A percentile compares a stretch with the other conserved stretches of the same genome.
Evolutionary conservation across 2,113 vertebrate species (phyloP).

Genomic region (Ellobius talpinus): DNA sequence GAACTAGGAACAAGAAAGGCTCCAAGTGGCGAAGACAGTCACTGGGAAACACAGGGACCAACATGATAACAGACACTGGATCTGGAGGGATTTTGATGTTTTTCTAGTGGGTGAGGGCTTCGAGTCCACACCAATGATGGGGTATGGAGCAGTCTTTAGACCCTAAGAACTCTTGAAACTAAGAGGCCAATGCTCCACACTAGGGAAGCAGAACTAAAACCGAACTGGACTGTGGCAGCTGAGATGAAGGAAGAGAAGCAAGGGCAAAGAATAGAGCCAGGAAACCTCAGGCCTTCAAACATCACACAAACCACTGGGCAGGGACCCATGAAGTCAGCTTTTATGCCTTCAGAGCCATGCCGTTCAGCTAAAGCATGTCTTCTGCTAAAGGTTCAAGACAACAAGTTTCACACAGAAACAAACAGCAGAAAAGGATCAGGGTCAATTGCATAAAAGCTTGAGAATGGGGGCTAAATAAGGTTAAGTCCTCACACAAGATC

Average conservation of each 20-base stretch:
- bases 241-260: not conserved
- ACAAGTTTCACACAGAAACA: not conserved
- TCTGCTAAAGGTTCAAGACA: conserved; percentile 19
- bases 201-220: not conserved
- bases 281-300: not conserved
- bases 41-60: not conserved
- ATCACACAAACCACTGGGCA: not conserved
- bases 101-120: not conserved
- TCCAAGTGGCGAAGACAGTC: not conserved
- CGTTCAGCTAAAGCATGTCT: not conserved
- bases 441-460: not conserved
- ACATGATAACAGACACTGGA: not conserved
- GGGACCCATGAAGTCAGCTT: not conserved
- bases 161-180: not conserved
- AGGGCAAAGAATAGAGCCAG: not conserved
- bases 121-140: not conserved
- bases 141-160: not conserved
- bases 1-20: not conserved
- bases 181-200: not conserved
- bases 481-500: not conserved
- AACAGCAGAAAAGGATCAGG: not conserved
- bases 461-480: not conserved
- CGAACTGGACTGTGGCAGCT: not conserved
- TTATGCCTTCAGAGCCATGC: not conserved
- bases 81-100: not conserved